Base-by-base conservation (phyloP, 2,888 invertebrate species). In the Atethmia centrago region DNA sequence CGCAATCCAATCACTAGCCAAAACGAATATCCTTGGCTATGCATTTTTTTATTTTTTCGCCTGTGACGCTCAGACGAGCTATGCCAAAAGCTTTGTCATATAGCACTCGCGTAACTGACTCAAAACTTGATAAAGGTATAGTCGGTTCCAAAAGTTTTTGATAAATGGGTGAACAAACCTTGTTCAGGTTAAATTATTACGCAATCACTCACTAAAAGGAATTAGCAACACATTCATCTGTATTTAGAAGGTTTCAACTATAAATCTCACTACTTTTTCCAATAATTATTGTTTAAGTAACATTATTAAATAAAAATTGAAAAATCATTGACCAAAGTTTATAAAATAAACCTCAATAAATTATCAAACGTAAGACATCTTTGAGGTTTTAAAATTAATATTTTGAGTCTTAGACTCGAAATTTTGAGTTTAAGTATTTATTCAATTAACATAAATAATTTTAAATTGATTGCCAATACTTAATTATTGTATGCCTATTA, bases 1-100 rank as follows among this genome's bases (percentile, higher is more conserved):
- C 36, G 16, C 45, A 59, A 75, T 71, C 45, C 75, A 75, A 75
- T 78, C 71, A 70, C 51, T 78, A 51, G 14, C 31, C 45, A 59
- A 71, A 78, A 78, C 58, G 58, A 51, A 40, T 51, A 51, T 59
- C 7, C 58, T 40, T 36, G n/a, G 58, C 25, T 53, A 40, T 78
- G 28, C 36, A 42, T 45, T 16, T 28, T 42, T 42, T 51, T 36
- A n/a, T 66, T 51, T 49, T 51, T 25, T 19, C 19, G 21, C 21
- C 70, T 51, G 59, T 31, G 51, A 40, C 21, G 21, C 28, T 53
- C 58, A 28, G 28, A 14, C 45, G 51, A 58, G n/a, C 42, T 49
- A 49, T 58, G 49, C 58, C 58, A 77, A 58, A 68, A 56, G 36
- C 49, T 68, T 40, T 16, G 69, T 58, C 49, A 40, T 21, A 51